Evolutionary conservation across 1,140 invertebrate species (phyloP).

Genomic region (Babylonia areolata): DNA sequence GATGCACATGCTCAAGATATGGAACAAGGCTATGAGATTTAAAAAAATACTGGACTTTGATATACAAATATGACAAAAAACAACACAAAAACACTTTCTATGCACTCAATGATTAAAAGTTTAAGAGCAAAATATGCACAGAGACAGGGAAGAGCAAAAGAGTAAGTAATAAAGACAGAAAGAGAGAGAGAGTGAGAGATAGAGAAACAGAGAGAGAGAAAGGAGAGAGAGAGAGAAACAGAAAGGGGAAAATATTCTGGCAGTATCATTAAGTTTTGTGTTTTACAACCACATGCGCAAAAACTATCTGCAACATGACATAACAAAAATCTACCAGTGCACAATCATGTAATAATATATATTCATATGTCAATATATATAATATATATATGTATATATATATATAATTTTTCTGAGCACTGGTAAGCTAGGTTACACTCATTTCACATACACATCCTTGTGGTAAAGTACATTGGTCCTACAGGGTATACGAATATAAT

Average conservation of each 20-base stretch:
- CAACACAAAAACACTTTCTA: too few species aligned
- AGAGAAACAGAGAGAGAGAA: background rate
- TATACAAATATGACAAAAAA: background rate
- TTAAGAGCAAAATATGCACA: background rate
- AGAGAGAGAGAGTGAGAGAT: background rate
- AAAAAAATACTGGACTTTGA: background rate
- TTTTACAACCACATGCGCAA: constrained; percentile 2
- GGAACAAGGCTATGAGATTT: constrained; percentile 11
- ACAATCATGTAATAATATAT: constrained; percentile 11
- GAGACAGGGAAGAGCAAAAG: background rate
- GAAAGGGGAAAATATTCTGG: background rate
- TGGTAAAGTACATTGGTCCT: constrained; percentile 34
- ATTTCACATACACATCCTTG: background rate
- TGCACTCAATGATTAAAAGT: background rate
- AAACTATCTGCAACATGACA: background rate
- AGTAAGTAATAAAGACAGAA: background rate
- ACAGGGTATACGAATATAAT: constrained; percentile 4
- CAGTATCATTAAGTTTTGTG: constrained; percentile 13
- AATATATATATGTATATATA: constrained; percentile 17
- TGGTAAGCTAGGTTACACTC: constrained; percentile 28
- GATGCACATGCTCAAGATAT: constrained; percentile 6
- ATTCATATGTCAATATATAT: constrained; percentile 6
- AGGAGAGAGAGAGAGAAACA: background rate
- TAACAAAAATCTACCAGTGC: constrained; percentile 24
- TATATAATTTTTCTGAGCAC: constrained; percentile 30